Conservation (phyloP, 2,113 vertebrate genomes). For the Indicator indicator region DNA sequence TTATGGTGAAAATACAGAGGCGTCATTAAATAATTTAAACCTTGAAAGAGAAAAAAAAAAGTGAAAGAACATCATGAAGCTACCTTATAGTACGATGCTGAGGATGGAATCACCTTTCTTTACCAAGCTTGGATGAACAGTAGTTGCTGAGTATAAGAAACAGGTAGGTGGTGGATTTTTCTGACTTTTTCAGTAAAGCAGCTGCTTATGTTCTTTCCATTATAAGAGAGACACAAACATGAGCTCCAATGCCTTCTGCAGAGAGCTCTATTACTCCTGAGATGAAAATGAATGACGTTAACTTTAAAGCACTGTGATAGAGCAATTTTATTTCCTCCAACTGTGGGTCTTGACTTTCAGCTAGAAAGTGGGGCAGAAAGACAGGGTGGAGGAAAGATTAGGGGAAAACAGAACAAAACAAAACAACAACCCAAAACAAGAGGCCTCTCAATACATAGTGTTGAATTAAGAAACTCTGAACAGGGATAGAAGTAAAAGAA, state of each 20-base stretch:
- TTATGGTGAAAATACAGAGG: constrained; percentile 53
- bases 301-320: constrained; percentile 66
- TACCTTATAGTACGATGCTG: constrained; percentile 62
- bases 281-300: constrained; percentile 55
- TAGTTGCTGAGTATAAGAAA: neutral
- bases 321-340: constrained; percentile 72
- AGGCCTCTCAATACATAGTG: constrained; percentile 44
- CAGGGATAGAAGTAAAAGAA: neutral
- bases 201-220: constrained; percentile 48
- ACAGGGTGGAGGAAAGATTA: neutral
- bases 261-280: constrained; percentile 25
- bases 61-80: constrained; percentile 68
- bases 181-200: neutral
- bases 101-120: constrained; percentile 43
- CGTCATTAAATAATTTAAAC: constrained; percentile 64
- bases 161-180: neutral
- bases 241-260: constrained; percentile 32
- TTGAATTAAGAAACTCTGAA: neutral
- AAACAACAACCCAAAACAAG: neutral
- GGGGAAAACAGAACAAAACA: constrained; percentile 1
- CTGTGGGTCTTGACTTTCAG: constrained; percentile 64
- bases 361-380: constrained; percentile 30
- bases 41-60: constrained; percentile 69
- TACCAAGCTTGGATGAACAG: neutral
- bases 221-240: constrained; percentile 20